phyloP scores from a whole-genome alignment of 2,113 vertebrate species.

The Opisthocomus hoazin region DNA sequence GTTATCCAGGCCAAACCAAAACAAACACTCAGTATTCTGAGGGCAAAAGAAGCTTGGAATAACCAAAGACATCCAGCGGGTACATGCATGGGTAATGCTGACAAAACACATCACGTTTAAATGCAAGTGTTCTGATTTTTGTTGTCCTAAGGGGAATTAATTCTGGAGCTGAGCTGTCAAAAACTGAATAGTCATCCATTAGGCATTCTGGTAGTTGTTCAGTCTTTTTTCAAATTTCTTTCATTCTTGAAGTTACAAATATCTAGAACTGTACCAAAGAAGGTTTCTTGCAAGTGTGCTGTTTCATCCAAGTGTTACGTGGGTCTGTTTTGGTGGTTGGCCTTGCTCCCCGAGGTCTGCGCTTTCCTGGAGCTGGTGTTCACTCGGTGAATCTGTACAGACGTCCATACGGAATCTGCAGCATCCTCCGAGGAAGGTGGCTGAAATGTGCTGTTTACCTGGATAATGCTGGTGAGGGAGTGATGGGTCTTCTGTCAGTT shows the following conservation, averaged over 20 bases:
- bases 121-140: neutral
- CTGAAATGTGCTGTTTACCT: neutral
- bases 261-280: neutral
- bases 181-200: neutral
- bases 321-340: neutral
- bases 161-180: neutral
- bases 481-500: neutral
- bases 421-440: neutral
- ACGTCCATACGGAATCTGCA: neutral
- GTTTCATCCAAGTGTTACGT: neutral
- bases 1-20: too few relatives aligned
- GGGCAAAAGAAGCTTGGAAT: neutral
- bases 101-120: neutral
- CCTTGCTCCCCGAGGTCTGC: neutral
- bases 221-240: neutral
- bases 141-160: neutral
- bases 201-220: neutral
- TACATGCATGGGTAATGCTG: neutral
- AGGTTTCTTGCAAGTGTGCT: neutral
- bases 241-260: neutral
- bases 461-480: neutral
- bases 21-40: neutral
- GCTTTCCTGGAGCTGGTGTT: neutral
- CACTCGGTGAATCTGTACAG: neutral
- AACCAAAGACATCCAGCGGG: neutral